Conservation (phyloP, 2,113 vertebrate species). For the Bombycilla garrulus region DNA sequence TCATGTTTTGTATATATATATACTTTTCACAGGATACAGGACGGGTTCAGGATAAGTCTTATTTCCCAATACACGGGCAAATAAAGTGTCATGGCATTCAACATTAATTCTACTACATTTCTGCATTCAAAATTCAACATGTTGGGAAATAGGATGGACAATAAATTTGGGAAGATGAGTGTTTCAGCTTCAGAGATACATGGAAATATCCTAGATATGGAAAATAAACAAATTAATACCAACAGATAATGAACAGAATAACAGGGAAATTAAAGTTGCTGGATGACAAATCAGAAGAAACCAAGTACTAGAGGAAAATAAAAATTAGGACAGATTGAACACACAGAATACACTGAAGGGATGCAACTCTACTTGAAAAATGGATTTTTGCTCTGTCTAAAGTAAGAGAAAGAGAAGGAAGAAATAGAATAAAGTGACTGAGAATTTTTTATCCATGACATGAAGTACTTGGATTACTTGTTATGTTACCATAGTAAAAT, state of each 20-base stretch:
- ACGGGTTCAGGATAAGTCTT: background rate
- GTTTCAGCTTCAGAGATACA: background rate
- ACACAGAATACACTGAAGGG: background rate
- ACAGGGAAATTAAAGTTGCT: background rate
- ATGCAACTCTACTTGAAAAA: background rate
- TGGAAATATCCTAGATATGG: background rate
- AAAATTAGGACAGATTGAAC: background rate
- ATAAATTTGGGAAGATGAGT: background rate
- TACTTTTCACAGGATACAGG: background rate
- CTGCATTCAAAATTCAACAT: background rate
- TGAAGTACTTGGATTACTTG: background rate
- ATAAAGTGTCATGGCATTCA: background rate
- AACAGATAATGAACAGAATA: background rate
- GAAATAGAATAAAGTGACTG: background rate
- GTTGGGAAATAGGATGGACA: background rate
- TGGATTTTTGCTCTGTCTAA: background rate
- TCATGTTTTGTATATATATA: background rate
- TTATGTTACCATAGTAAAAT: background rate
- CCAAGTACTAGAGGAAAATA: background rate
- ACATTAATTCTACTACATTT: background rate
- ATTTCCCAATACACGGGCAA: background rate
- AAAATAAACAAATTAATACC: background rate
- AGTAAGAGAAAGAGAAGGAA: accelerated
- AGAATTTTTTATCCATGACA: background rate
- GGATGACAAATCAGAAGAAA: background rate